A percentile compares a stretch with the other conserved stretches of the same genome.
Evolutionary conservation across 2,888 invertebrate genomes (phyloP).

Genomic region (Clostera curtula): DNA sequence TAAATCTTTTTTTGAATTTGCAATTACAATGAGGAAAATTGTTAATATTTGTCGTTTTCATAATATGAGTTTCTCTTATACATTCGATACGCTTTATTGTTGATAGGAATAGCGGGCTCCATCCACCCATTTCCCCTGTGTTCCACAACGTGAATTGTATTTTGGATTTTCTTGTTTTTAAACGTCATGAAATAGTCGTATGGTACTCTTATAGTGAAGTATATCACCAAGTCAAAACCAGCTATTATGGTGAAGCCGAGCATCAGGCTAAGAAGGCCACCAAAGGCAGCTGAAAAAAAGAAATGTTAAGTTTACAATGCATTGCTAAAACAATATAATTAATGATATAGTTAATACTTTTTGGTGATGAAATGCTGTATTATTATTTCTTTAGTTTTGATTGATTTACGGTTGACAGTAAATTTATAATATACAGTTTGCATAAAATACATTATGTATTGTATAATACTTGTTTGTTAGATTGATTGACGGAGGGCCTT

Average conservation of each 20-base stretch:
- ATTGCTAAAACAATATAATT: too few relatives aligned
- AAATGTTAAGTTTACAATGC: too few relatives aligned
- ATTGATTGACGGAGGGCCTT: too few relatives aligned
- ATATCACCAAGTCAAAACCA: constrained; percentile 78
- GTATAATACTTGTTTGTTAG: too few relatives aligned
- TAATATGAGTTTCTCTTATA: background rate
- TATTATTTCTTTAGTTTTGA: too few relatives aligned
- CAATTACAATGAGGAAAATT: too few relatives aligned
- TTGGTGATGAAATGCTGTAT: too few relatives aligned
- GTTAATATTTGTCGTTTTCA: background rate
- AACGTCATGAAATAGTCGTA: constrained; percentile 35
- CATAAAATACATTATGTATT: too few relatives aligned
- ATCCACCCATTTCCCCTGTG: constrained; percentile 11
- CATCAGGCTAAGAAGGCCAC: constrained; percentile 80
- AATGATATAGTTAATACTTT: too few relatives aligned
- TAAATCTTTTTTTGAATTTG: too few relatives aligned
- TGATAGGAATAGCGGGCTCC: constrained; percentile 4
- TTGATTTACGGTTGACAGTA: too few relatives aligned
- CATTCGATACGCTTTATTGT: constrained; percentile 1
- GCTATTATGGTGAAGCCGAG: constrained; percentile 82
- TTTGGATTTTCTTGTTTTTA: background rate
- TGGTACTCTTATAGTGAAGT: constrained; percentile 70
- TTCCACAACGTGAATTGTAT: constrained; percentile 13
- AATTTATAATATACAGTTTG: too few relatives aligned
- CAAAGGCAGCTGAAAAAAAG: constrained; percentile 78